Evolutionary conservation across 37 sponge, comb jelly and placozoan species (phyloP).

Genomic region (Sycon ciliatum): DNA sequence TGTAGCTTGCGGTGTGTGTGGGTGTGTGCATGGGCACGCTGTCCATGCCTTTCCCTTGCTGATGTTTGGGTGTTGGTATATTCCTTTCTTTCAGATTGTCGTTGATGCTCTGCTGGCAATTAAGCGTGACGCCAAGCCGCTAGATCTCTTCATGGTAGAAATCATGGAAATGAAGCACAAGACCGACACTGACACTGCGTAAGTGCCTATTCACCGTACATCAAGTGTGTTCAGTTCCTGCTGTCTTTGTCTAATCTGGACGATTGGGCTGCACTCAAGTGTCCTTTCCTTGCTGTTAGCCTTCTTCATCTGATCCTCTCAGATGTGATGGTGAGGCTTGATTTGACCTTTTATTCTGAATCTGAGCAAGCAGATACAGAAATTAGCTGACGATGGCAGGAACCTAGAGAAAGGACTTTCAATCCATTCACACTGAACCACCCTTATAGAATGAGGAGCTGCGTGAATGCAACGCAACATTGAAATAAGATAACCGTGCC

Average conservation of each 20-base stretch:
- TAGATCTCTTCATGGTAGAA: constrained; percentile 99
- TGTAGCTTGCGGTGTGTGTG: too few relatives aligned
- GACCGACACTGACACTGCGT: constrained; percentile 87
- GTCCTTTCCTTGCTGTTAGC: neutral
- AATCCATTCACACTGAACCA: too few relatives aligned
- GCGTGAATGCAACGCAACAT: too few relatives aligned
- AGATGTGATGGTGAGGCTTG: too few relatives aligned
- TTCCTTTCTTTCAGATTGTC: constrained; percentile 38
- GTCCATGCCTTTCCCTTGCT: neutral
- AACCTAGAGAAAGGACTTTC: too few relatives aligned
- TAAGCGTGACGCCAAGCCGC: constrained; percentile 48
- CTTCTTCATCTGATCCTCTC: constrained; percentile 1
- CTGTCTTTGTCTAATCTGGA: neutral
- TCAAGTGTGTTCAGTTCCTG: neutral
- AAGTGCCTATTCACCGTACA: neutral
- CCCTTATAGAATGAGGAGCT: too few relatives aligned
- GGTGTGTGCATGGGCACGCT: neutral
- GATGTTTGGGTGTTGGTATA: neutral
- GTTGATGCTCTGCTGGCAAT: constrained; percentile 96
- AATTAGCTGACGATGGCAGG: too few relatives aligned
- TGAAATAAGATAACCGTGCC: too few relatives aligned
- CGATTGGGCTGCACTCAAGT: neutral
- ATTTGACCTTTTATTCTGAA: too few relatives aligned
- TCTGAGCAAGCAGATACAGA: too few relatives aligned
- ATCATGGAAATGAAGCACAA: constrained; percentile 96